Percentiles rank a stretch among this genome's conserved stretches.
Evolutionary conservation across 2,113 vertebrate species (phyloP).

Genomic region (Sinosuthora webbiana): DNA sequence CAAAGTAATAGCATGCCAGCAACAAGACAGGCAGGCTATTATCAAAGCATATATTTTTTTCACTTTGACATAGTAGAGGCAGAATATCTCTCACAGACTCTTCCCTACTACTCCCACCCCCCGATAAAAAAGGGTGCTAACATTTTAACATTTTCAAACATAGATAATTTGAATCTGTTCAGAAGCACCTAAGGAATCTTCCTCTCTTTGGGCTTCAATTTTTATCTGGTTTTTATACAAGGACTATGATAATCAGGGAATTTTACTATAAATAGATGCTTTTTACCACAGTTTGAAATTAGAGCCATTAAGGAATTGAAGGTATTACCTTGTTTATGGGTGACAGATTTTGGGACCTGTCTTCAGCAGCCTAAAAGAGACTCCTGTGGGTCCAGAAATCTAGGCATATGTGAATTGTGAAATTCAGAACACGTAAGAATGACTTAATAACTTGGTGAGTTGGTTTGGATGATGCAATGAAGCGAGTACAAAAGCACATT

Average conservation of each 20-base stretch:
- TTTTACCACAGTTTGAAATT: neutral
- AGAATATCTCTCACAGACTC: neutral
- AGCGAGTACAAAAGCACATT: neutral
- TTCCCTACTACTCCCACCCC: neutral
- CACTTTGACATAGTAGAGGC: neutral
- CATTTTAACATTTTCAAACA: neutral
- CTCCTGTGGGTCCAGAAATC: neutral
- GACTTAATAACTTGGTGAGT: neutral
- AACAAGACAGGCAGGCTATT: neutral
- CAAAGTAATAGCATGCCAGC: neutral
- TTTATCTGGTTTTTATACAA: neutral
- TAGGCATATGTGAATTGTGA: neutral
- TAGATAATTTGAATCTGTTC: neutral
- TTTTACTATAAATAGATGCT: neutral
- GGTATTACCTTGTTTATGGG: neutral
- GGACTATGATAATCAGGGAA: neutral
- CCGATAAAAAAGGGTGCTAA: accelerated
- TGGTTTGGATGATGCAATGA: neutral
- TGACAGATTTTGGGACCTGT: neutral
- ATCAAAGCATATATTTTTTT: neutral
- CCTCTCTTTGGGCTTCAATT: accelerated
- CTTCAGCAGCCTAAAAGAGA: accelerated
- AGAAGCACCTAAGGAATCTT: neutral
- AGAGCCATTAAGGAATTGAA: neutral
- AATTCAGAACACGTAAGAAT: neutral